Conservation (phyloP, 2,113 vertebrate genomes). For the Oryzias woworae region DNA sequence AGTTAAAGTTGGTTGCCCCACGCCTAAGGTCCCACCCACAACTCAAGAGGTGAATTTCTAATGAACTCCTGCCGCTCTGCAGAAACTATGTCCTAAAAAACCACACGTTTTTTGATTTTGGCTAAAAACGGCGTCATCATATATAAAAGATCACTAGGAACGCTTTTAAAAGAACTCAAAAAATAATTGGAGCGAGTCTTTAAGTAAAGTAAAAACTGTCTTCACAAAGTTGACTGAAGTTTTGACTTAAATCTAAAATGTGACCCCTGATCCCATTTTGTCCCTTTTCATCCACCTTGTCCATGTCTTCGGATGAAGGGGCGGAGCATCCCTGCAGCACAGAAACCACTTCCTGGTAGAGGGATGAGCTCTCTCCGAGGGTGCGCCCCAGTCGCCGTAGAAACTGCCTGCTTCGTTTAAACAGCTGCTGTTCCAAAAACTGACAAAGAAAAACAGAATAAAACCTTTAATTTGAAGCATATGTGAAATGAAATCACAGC, state of each 20-base stretch:
- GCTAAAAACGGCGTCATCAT: no score
- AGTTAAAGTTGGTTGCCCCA: not conserved
- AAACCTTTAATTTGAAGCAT: no score
- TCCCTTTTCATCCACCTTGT: constrained; percentile 68
- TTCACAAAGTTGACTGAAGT: not conserved
- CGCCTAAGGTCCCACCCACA: no score
- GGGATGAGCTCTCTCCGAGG: constrained; percentile 85
- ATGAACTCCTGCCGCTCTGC: no score
- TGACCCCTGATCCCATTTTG: not conserved
- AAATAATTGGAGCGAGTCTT: no score
- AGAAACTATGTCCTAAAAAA: no score
- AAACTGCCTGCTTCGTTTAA: constrained; percentile 87
- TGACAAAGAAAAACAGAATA: constrained; percentile 41
- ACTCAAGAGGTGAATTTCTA: no score
- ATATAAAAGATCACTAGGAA: no score
- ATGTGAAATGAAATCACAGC: not conserved
- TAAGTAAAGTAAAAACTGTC: no score
- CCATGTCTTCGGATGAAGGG: constrained; percentile 77
- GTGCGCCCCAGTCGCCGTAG: constrained; percentile 84
- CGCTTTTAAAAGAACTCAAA: no score
- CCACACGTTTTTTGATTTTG: no score
- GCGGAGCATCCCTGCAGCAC: constrained; percentile 83
- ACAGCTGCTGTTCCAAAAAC: constrained; percentile 90
- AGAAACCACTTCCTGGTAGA: constrained; percentile 87
- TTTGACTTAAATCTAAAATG: not conserved